Evolutionary conservation across 2,888 invertebrate species (phyloP).

Genomic region (Agapostemon virescens): DNA sequence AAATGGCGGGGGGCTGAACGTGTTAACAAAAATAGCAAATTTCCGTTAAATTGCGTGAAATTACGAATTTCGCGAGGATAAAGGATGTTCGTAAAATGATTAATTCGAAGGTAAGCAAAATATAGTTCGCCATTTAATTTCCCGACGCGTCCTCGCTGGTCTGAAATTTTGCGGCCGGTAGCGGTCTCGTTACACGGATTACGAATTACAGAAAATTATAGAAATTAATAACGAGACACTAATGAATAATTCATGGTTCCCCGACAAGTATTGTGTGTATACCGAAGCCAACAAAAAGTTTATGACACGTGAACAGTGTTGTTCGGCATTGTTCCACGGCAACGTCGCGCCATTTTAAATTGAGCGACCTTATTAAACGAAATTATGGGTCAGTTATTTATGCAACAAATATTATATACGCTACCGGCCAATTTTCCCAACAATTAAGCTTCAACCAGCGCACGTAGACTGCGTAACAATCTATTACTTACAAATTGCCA

Average conservation of each 20-base stretch:
- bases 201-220: background rate
- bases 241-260: background rate
- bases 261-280: background rate
- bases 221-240: conserved; percentile 1
- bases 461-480: conserved; percentile 1
- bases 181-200: background rate
- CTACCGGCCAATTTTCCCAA: conserved; percentile 11
- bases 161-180: background rate
- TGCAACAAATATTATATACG: conserved; percentile 9
- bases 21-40: too few relatives aligned
- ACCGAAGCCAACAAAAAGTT: background rate
- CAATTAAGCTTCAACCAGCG: background rate
- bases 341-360: conserved; percentile 12
- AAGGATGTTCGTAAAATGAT: too few relatives aligned
- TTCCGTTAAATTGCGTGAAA: background rate
- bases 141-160: background rate
- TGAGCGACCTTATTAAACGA: conserved; percentile 7
- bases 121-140: background rate
- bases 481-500: conserved; percentile 14
- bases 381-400: conserved; percentile 7
- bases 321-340: conserved; percentile 1
- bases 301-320: background rate
- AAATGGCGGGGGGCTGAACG: too few relatives aligned
- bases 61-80: background rate
- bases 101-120: background rate